These are phyloP conservation scores for Desoria tigrina DNA, from an alignment of 2,888 invertebrate genomes.

Conservation along the genomic window DNA sequence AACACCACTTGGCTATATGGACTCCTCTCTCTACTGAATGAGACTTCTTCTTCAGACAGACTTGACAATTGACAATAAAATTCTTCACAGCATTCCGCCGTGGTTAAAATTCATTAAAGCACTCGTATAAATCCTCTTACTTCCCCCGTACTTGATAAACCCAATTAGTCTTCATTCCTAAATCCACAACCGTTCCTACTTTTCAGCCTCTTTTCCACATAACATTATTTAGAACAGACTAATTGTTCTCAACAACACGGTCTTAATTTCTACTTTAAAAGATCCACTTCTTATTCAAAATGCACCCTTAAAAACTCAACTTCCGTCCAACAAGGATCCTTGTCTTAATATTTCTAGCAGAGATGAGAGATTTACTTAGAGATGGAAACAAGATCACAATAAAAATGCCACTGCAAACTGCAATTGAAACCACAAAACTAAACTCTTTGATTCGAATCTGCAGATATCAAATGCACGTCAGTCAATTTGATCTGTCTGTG, in stretches of 20 bases:
- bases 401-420: too few species aligned
- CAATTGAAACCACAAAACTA: too few species aligned
- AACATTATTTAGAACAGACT: slow-evolving; percentile 7
- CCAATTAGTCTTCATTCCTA: slow-evolving; percentile 8
- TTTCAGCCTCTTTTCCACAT: slow-evolving; percentile 1
- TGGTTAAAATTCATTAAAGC: slow-evolving; percentile 11
- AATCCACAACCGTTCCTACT: background rate
- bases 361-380: too few species aligned
- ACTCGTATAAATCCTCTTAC: slow-evolving; percentile 8
- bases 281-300: background rate
- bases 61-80: slow-evolving; percentile 11
- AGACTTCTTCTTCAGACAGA: too few species aligned
- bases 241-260: slow-evolving; percentile 11
- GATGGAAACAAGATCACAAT: too few species aligned
- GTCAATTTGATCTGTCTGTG: background rate
- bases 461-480: background rate
- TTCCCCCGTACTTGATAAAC: slow-evolving; percentile 2
- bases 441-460: too few species aligned
- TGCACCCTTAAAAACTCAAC: too few species aligned
- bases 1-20: slow-evolving; percentile 10
- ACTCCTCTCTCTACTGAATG: too few species aligned
- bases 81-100: slow-evolving; percentile 15
- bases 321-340: too few species aligned
- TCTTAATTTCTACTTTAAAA: slow-evolving; percentile 2
- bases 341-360: too few species aligned